These are phyloP conservation scores for Cladorhizidae sp. DNA, from an alignment of 37 sponge, comb jelly and placozoan genomes.

Conservation along the genomic window DNA sequence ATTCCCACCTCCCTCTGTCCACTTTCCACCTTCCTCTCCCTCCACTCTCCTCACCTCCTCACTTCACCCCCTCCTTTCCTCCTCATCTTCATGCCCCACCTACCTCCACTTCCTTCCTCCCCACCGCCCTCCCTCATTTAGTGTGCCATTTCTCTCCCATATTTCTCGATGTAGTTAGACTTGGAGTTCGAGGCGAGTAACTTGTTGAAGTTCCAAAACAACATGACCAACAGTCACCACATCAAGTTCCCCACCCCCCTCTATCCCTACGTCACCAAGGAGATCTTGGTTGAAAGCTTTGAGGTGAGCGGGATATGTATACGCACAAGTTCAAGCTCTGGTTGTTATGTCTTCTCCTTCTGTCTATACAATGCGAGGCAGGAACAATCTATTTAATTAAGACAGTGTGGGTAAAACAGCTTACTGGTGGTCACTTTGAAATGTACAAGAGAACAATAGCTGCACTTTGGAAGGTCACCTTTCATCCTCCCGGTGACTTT, in stretches of 20 bases:
- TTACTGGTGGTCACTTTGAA: not conserved
- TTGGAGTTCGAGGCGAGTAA: conserved; percentile 57
- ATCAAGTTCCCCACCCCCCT: conserved; percentile 70
- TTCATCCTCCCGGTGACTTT: too few species aligned
- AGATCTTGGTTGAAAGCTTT: conserved; percentile 74
- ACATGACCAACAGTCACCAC: conserved; percentile 11
- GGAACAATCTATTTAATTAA: not conserved
- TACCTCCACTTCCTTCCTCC: too few species aligned
- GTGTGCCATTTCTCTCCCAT: not conserved
- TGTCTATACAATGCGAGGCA: not conserved
- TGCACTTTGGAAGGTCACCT: too few species aligned
- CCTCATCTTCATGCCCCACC: too few species aligned
- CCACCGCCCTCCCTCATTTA: not conserved
- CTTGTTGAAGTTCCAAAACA: conserved; percentile 42
- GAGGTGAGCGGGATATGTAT: conserved; percentile 38
- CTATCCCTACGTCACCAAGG: conserved; percentile 52
- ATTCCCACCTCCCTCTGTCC: too few species aligned
- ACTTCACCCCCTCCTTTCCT: too few species aligned
- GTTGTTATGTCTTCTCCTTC: not conserved
- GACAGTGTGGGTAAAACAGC: not conserved
- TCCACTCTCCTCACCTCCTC: too few species aligned
- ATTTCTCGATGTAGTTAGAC: conserved; percentile 39
- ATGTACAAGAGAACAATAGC: too few species aligned
- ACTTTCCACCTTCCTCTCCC: too few species aligned
- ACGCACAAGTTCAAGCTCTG: not conserved